Conservation (phyloP, 2,888 invertebrate species). For the Eilema depressum region DNA sequence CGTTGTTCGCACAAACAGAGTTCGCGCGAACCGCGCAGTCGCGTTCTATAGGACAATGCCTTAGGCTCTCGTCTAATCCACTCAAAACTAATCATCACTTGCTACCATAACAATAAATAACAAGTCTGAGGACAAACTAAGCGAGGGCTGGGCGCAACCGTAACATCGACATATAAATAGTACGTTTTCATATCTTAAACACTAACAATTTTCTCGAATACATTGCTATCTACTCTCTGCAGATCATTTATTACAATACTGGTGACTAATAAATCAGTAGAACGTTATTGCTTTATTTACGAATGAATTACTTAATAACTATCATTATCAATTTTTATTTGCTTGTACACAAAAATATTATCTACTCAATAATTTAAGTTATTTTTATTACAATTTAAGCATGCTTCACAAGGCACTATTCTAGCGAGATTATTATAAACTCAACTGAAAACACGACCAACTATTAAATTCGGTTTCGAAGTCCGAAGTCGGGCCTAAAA, state of each 20-base stretch:
- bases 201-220: slow-evolving; percentile 59
- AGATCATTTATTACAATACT: slow-evolving; percentile 69
- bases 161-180: slow-evolving; percentile 39
- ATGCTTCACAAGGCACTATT: slow-evolving; percentile 86
- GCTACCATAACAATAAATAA: slow-evolving; percentile 44
- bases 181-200: slow-evolving; percentile 43
- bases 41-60: too few species aligned
- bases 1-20: too few species aligned
- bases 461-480: slow-evolving; percentile 84
- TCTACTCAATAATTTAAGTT: slow-evolving; percentile 69
- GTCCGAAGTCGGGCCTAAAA: slow-evolving; percentile 80
- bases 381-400: slow-evolving; percentile 76
- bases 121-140: slow-evolving; percentile 36
- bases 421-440: slow-evolving; percentile 81
- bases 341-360: slow-evolving; percentile 79
- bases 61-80: not conserved
- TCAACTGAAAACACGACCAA: slow-evolving; percentile 70
- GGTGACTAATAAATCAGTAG: slow-evolving; percentile 70
- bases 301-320: slow-evolving; percentile 54
- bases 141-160: slow-evolving; percentile 30
- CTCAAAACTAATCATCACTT: slow-evolving; percentile 29
- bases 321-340: slow-evolving; percentile 58
- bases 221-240: slow-evolving; percentile 60
- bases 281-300: slow-evolving; percentile 81
- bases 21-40: too few species aligned